Evolutionary conservation across 2,888 invertebrate genomes (phyloP), one percentile per base, ranked within the genome.

Genomic region (Dascillus cervinus): DNA sequence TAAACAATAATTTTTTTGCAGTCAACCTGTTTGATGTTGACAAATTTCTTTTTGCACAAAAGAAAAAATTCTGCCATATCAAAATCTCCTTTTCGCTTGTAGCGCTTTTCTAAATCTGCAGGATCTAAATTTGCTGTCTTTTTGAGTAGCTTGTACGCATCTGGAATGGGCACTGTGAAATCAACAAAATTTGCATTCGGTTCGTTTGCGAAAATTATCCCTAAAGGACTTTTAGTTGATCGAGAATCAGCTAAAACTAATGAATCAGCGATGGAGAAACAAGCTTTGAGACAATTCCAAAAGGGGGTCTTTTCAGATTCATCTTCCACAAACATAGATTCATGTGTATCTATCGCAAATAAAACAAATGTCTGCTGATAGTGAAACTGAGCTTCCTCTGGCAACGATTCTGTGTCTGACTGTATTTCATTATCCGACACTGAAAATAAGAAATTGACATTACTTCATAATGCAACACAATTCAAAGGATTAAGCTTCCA

Each of bases 1-100:
- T 34, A 40, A 19, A 37, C 13, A 21, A 40, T 22, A 5, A 22
- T 37, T 21, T 27, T 26, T 31, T 33, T 40, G 22, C 31, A 40
- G 4, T 19, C 26, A 2, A 34, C 33, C 5, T 17, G 25, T 29
- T 33, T 37, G 22, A 36, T 15, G 3, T 26, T 9, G 3, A 26
- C 4, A 9, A 40, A 23, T 11, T 37, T 36, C 11, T 36, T 36
- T 34, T 34, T 40, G 21, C 37, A 40, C 2, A 40, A 31, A 13
- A 37, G 23, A 13, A 40, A 37, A 9, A 40, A 40, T 20, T 37
- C 36, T 2, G 22, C 40, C 13, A 40, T 26, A 31, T 40, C 40
- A 14, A 37, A 37, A 31, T 28, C 14, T n/a, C 22, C 25, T 11
- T 21, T 17, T 15, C 37, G 40, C 17, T 34, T 14, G 17, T 33